Evolutionary conservation across 1,140 invertebrate genomes (phyloP), one percentile per base, ranked within the genome.

Genomic region (Ceratosolen solmsi): DNA sequence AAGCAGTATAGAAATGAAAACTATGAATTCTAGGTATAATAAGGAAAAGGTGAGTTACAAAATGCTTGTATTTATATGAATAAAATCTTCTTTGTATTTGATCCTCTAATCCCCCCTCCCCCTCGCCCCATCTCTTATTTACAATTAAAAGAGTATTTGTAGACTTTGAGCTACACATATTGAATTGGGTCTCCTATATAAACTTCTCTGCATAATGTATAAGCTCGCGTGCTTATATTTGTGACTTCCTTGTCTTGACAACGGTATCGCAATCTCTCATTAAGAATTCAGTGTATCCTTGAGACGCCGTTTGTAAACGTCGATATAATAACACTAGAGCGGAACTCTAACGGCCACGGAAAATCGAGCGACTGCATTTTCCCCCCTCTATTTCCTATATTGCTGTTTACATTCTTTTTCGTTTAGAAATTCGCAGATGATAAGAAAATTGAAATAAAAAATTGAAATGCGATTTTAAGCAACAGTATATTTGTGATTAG

Each of bases 231-330:
- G 63, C 33, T 68, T 38, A 11, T n/a, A n/a, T 38, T 20, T 36
- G 63, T n/a, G 25, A 38, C 22, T 38, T 68, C 20, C 20, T n/a
- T 56, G 76, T 75, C 70, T 77, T 20, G 38, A 41, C 87, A 88
- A 89, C 87, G 86, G 87, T 87, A 89, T 87, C 86, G 83, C 84
- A 74, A 85, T 82, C 82, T 76, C 80, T 88, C 85, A 88, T 89
- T 88, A 86, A 86, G 58, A 84, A 89, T 88, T 88, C 87, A 86
- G 84, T 20, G 79, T 85, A 82, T 86, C 87, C 83, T 87, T 88
- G 84, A 79, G 38, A 33, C 60, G 56, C 74, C 58, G 51, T 77
- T 20, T 30, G 38, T 2, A 72, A 27, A 9, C 33, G 30, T 27
- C 54, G 27, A 56, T 56, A 41, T 8, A 33, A 63, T 27, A 63